Conservation (phyloP, 2,113 vertebrate genomes). For the Nyctibius bracteatus region DNA sequence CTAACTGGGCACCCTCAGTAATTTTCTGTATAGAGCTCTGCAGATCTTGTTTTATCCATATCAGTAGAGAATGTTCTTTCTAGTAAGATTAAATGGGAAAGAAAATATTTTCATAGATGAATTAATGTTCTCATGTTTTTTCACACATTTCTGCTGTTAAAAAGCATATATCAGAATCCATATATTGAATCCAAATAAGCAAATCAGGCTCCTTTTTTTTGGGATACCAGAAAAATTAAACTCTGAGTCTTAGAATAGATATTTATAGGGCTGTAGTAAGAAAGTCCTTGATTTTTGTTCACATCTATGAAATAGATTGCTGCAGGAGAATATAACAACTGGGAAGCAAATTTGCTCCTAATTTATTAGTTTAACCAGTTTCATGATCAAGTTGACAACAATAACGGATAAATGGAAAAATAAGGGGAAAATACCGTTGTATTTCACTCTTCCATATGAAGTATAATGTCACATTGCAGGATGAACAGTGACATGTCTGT, state of each 20-base stretch:
- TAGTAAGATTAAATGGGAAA: neutral
- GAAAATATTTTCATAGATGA: neutral
- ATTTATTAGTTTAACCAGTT: neutral
- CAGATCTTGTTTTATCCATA: neutral
- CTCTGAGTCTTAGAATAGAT: neutral
- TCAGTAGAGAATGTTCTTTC: neutral
- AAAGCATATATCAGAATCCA: neutral
- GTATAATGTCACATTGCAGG: neutral
- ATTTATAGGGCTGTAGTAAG: neutral
- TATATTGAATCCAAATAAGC: neutral
- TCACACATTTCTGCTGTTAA: neutral
- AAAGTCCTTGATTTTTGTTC: neutral
- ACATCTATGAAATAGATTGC: neutral
- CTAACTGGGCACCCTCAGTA: neutral
- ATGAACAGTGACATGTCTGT: neutral
- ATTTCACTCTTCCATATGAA: neutral
- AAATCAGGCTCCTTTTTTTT: neutral
- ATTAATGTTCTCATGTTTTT: neutral
- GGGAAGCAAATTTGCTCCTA: neutral
- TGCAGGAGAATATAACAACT: neutral
- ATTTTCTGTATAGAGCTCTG: neutral
- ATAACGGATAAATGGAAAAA: neutral
- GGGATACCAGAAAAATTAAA: neutral
- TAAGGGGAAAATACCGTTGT: neutral
- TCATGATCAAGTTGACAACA: neutral